Evolutionary conservation across 2,888 invertebrate genomes (phyloP).

Genomic region (Balanococcus diminutus): DNA sequence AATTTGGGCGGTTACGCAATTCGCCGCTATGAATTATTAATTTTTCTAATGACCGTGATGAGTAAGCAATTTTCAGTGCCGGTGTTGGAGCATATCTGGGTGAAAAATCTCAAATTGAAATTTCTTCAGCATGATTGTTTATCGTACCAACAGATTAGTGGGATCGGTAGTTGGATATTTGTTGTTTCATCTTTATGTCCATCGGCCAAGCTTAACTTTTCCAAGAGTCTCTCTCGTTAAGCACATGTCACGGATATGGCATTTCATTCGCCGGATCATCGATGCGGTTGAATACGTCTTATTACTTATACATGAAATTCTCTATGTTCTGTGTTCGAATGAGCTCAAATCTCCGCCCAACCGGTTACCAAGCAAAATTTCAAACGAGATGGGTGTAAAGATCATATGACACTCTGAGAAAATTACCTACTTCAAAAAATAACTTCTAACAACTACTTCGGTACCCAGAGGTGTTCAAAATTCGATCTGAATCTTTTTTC

Average conservation of each 20-base stretch:
- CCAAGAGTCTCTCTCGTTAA: neutral
- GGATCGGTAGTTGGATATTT: conserved; percentile 29
- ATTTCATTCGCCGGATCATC: neutral
- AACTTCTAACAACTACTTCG: too few species aligned
- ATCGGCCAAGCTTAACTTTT: neutral
- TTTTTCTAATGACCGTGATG: conserved; percentile 47
- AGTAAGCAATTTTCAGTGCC: conserved; percentile 41
- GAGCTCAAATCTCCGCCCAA: too few species aligned
- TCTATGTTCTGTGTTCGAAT: too few species aligned
- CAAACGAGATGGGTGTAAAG: too few species aligned
- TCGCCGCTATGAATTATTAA: conserved; percentile 48
- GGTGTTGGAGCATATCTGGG: neutral
- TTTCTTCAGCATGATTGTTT: conserved; percentile 18
- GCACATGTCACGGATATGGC: neutral
- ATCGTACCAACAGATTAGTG: neutral
- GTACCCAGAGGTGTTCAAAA: too few species aligned
- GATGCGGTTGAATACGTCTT: neutral
- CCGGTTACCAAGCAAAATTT: too few species aligned
- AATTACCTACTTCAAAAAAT: too few species aligned
- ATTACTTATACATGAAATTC: too few species aligned
- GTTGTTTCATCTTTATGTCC: conserved; percentile 25
- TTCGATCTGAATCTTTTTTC: too few species aligned
- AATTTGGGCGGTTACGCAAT: conserved; percentile 43
- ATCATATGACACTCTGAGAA: too few species aligned
- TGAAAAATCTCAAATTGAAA: conserved; percentile 15